A percentile compares a stretch with the other conserved stretches of the same genome.
phyloP scores from a whole-genome alignment of 2,888 invertebrate species.

The Brachypalpus laphriformis region DNA sequence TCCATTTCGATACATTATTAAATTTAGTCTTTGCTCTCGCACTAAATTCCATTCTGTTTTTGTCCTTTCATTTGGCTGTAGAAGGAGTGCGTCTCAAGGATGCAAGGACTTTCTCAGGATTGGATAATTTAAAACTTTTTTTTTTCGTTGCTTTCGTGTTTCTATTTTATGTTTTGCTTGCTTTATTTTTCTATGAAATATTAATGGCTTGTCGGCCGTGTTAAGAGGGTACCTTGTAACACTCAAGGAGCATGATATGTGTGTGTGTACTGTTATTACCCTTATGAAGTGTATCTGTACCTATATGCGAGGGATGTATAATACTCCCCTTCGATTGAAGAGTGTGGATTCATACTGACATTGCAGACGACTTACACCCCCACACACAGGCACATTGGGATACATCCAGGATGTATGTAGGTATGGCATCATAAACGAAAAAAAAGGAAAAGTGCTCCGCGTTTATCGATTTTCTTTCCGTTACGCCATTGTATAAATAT shows the following conservation, averaged over 20 bases:
- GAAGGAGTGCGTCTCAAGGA: neutral
- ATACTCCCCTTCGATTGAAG: neutral
- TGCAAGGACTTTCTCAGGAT: conserved; percentile 31
- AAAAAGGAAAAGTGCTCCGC: conserved; percentile 53
- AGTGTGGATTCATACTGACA: conserved; percentile 36
- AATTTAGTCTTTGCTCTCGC: conserved; percentile 58
- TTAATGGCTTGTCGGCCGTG: conserved; percentile 58
- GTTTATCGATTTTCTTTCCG: conserved; percentile 66
- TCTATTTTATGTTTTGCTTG: conserved; percentile 12
- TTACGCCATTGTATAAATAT: conserved; percentile 38
- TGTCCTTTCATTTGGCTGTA: conserved; percentile 12
- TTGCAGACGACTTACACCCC: conserved; percentile 23
- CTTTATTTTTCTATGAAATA: conserved; percentile 55
- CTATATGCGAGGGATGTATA: conserved; percentile 7
- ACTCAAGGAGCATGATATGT: conserved; percentile 4
- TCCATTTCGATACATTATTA: conserved; percentile 71
- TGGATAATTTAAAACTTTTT: conserved; percentile 43
- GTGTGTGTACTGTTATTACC: conserved; percentile 10
- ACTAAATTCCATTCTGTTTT: conserved; percentile 28
- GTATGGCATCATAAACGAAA: conserved; percentile 6
- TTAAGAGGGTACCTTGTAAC: conserved; percentile 40
- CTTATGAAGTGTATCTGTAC: conserved; percentile 3
- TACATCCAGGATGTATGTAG: neutral
- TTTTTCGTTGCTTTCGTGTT: conserved; percentile 27
- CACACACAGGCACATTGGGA: conserved; percentile 1